These are phyloP conservation scores for Eubasilissa regina DNA, from an alignment of 1,140 invertebrate genomes.

Conservation along the genomic window DNA sequence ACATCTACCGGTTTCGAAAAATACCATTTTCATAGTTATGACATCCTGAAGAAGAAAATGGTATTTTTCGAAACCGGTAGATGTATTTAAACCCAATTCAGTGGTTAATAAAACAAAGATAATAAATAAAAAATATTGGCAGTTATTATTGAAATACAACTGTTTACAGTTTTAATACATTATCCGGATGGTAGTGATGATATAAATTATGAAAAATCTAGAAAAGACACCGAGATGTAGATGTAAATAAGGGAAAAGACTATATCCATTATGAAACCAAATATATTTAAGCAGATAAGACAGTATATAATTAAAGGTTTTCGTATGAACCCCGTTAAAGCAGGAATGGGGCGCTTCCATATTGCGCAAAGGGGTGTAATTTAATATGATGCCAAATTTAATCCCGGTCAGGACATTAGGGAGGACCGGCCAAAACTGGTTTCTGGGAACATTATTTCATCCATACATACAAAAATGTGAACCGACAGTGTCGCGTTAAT, in stretches of 20 bases:
- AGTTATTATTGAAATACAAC: too few species aligned
- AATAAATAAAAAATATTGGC: too few species aligned
- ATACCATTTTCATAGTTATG: too few species aligned
- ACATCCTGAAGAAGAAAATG: too few species aligned
- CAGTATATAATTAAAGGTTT: conserved; percentile 40
- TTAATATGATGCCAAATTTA: conserved; percentile 42
- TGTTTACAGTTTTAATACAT: too few species aligned
- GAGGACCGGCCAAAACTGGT: conserved; percentile 18
- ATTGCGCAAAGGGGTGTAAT: conserved; percentile 45
- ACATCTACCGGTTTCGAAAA: too few species aligned
- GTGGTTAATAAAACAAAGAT: too few species aligned
- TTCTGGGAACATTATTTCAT: background rate
- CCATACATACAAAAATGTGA: conserved; percentile 17
- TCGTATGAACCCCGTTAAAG: conserved; percentile 31
- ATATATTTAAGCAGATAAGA: conserved; percentile 44
- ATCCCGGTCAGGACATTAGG: conserved; percentile 30
- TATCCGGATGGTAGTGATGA: too few species aligned
- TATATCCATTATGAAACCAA: conserved; percentile 35
- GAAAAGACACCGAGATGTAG: conserved; percentile 21
- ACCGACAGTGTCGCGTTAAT: conserved; percentile 24
- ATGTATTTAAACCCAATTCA: too few species aligned
- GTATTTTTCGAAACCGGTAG: too few species aligned
- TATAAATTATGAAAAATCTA: background rate
- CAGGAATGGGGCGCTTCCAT: conserved; percentile 27
- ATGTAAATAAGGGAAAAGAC: conserved; percentile 21